Evolutionary conservation across 2,797 vertebrate species (phyloP).

Genomic region (Anisognathus igniventris): DNA sequence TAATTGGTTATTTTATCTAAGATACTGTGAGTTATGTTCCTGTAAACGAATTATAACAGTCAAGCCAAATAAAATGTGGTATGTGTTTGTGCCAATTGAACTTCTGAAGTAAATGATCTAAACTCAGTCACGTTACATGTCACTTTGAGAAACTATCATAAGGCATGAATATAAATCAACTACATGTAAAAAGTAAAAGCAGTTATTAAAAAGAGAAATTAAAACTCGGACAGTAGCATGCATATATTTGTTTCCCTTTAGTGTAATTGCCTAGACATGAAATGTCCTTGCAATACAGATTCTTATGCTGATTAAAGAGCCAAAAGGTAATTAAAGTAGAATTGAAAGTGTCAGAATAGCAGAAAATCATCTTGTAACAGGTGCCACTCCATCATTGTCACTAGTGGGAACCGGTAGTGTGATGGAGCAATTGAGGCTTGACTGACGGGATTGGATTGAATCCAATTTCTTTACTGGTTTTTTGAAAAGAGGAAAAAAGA

Average conservation of each 20-base stretch:
- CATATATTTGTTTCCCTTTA: slow-evolving; percentile 22
- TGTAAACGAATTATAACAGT: background rate
- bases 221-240: background rate
- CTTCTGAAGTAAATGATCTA: slow-evolving; percentile 2
- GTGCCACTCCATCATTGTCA: slow-evolving; percentile 25
- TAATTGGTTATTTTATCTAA: background rate
- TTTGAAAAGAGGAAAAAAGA: background rate
- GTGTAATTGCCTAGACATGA: background rate
- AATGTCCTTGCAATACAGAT: background rate
- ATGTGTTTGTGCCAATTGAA: background rate
- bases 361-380: slow-evolving; percentile 30
- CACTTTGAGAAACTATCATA: background rate
- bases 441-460: background rate
- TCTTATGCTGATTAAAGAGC: slow-evolving; percentile 29
- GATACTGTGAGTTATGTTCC: background rate
- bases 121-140: background rate
- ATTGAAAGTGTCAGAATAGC: slow-evolving; percentile 36
- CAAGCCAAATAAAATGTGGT: background rate
- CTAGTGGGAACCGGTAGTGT: background rate
- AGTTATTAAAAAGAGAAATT: background rate
- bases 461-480: background rate
- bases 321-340: slow-evolving; percentile 14
- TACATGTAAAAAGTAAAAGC: background rate
- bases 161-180: background rate
- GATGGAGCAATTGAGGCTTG: background rate